Evolutionary conservation across 2,113 vertebrate species (phyloP).

Genomic region (Seriola quinqueradiata): DNA sequence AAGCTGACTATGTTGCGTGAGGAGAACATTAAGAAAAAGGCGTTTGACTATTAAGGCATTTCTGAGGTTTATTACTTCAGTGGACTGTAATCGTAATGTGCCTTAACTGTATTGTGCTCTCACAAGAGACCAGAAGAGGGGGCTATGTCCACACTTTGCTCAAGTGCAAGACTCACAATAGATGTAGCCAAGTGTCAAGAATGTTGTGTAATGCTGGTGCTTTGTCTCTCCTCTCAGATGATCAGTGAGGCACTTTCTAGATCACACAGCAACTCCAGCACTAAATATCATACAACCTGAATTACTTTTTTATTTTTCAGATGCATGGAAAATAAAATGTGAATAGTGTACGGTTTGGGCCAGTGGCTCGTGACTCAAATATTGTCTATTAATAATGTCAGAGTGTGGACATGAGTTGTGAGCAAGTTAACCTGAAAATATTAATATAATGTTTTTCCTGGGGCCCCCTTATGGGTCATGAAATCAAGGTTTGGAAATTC

Average conservation of each 20-base stretch:
- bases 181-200: no score
- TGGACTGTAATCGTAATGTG: background rate
- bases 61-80: background rate
- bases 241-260: background rate
- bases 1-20: background rate
- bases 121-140: slow-evolving; percentile 79
- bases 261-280: background rate
- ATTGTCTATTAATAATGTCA: background rate
- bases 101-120: slow-evolving; percentile 6
- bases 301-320: background rate
- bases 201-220: background rate
- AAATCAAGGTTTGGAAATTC: background rate
- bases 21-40: background rate
- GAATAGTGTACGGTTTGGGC: background rate
- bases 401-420: background rate
- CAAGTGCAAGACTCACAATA: background rate
- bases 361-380: background rate
- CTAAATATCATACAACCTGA: background rate
- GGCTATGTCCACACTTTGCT: slow-evolving; percentile 59
- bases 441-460: background rate
- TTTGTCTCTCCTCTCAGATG: background rate
- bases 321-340: background rate
- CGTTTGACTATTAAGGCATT: background rate
- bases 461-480: background rate
- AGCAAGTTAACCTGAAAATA: background rate